Base-by-base conservation (phyloP, 2,113 vertebrate species). In the Gymnarchus niloticus region DNA sequence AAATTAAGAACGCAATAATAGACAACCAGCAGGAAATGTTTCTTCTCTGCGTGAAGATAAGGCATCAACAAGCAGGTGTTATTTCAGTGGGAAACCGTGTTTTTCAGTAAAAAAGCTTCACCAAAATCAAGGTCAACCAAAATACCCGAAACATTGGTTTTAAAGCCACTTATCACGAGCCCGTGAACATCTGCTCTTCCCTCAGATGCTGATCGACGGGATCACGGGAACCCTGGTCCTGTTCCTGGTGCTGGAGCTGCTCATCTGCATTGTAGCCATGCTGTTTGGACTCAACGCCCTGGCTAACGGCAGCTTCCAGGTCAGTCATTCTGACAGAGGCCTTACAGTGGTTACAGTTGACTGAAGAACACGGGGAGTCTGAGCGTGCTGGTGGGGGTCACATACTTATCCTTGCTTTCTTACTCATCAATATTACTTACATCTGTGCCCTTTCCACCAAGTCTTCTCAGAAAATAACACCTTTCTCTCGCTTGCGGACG, bases 181-280 rank as follows among this genome's bases (percentile, higher is more conserved):
- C 25, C 6, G 59, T 3, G 59, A 2, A 14, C 10, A 28, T 14
- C 33, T 83, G 54, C 1, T 8, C 1, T 0, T 65, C 14, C 28
- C 84, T 14, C 33, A 95, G 94, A 90, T 93, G 2, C 56, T 95
- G 88, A 93, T 95, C 6, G 94, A 95, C 1, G 94, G 94, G 12
- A 92, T 95, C 87, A 87, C 95, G 87, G 91, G 91, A 19, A 95
- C 94, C 0, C 88, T 95, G 90, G 93, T 95, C 56, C 91, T 95
- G 77, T 95, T 95, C 87, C 90, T 95, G 87, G 93, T 95, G 48
- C 93, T 95, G 84, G 94, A 94, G 89, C 90, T 95, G 87, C 41
- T 92, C 28, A 92, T 95, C 90, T 95, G 94, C 86, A 94, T 95
- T 88, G 93, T 93, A 0, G 91, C 90, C 85, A 94, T 95, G 91